These are phyloP conservation scores for Brachionus sp. DNA, from an alignment of 1,140 invertebrate genomes.

Conservation along the genomic window DNA sequence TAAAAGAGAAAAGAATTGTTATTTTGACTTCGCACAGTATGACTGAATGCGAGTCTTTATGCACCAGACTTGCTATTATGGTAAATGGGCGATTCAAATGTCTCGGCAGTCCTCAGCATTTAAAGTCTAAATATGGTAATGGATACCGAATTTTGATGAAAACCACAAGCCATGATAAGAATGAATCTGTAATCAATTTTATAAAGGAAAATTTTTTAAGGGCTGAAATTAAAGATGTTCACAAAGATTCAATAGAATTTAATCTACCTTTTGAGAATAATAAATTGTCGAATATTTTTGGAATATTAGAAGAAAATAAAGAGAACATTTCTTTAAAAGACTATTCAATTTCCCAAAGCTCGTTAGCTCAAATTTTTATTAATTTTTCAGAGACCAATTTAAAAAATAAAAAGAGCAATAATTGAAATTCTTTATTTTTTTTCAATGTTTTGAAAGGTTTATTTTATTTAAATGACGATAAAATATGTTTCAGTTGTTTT, in stretches of 20 bases:
- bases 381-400: constrained; percentile 11
- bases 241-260: constrained; percentile 72
- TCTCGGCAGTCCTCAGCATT: constrained; percentile 60
- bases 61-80: constrained; percentile 62
- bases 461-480: too few relatives aligned
- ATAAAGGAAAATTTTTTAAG: constrained; percentile 52
- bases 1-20: constrained; percentile 19
- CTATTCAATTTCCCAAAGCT: constrained; percentile 62
- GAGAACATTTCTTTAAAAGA: constrained; percentile 60
- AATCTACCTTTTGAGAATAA: constrained; percentile 59
- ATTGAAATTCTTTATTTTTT: not conserved
- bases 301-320: constrained; percentile 55
- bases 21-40: constrained; percentile 53
- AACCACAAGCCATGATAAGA: not conserved
- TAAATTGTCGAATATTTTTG: constrained; percentile 53
- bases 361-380: constrained; percentile 61
- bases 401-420: not conserved
- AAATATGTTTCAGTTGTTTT: too few relatives aligned
- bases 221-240: constrained; percentile 65
- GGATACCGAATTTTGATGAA: constrained; percentile 60
- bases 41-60: constrained; percentile 63
- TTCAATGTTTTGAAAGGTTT: not conserved
- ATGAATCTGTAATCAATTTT: constrained; percentile 50
- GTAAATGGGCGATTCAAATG: constrained; percentile 62
- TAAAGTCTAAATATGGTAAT: constrained; percentile 59